Percentiles rank a stretch among this genome's conserved stretches.
Conservation (phyloP, 2,888 invertebrate species). For the Griposia aprilina region DNA sequence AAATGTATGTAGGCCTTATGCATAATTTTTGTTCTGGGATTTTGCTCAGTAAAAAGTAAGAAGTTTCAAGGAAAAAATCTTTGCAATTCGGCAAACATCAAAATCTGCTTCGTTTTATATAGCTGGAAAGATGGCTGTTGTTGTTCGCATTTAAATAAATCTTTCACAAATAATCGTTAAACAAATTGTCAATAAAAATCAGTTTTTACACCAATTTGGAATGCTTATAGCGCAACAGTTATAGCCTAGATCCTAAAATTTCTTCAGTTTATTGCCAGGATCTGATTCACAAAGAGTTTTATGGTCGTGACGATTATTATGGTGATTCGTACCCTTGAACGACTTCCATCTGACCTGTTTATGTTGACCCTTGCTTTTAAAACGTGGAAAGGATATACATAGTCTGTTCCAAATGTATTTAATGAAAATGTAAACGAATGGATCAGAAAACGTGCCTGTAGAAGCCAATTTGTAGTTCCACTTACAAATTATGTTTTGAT, state of each 20-base stretch:
- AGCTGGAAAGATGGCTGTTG: not conserved
- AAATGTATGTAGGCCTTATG: no score
- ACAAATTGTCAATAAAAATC: constrained; percentile 1
- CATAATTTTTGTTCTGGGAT: no score
- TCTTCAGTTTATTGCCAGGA: constrained; percentile 18
- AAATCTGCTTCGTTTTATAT: no score
- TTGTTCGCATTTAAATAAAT: not conserved
- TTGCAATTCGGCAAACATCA: no score
- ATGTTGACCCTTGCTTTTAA: not conserved
- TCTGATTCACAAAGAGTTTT: constrained; percentile 19
- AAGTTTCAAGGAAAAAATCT: not conserved
- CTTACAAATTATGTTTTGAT: not conserved
- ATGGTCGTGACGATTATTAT: constrained; percentile 17
- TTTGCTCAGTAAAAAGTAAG: not conserved
- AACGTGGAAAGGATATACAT: not conserved
- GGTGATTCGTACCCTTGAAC: not conserved
- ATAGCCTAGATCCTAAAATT: not conserved
- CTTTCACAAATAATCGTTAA: not conserved
- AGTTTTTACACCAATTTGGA: not conserved
- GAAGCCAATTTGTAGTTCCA: not conserved
- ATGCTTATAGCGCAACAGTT: not conserved
- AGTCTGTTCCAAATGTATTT: not conserved
- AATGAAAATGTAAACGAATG: not conserved
- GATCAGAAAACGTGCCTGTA: not conserved
- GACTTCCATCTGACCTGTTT: constrained; percentile 13